Conservation (phyloP, 1,140 invertebrate species). For the Holcopasites calliopsidis region DNA sequence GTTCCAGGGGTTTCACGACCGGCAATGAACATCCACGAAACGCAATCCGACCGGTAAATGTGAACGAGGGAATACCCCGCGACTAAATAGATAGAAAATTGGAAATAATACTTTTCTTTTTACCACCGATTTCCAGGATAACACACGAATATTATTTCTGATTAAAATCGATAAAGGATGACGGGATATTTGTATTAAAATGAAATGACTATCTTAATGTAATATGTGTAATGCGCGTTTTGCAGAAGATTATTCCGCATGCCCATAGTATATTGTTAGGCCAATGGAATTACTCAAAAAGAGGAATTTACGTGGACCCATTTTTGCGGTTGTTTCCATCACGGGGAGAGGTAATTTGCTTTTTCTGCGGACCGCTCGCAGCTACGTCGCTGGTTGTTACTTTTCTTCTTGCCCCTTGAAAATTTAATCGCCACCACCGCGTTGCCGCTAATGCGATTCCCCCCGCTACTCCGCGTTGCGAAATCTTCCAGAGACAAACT, state of each 20-base stretch:
- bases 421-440: constrained; percentile 71
- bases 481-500: constrained; percentile 15
- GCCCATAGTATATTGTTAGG: too few relatives aligned
- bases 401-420: constrained; percentile 49
- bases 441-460: constrained; percentile 69
- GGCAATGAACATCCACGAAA: background rate
- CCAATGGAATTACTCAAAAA: too few relatives aligned
- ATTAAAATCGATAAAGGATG: too few relatives aligned
- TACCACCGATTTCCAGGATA: constrained; percentile 36
- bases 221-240: too few relatives aligned
- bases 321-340: constrained; percentile 26
- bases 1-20: background rate
- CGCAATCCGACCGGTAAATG: background rate
- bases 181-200: too few relatives aligned
- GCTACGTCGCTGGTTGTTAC: constrained; percentile 19
- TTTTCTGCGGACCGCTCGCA: constrained; percentile 49
- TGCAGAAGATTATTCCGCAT: too few relatives aligned
- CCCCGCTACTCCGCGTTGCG: constrained; percentile 6
- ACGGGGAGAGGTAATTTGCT: constrained; percentile 68
- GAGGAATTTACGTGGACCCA: too few relatives aligned
- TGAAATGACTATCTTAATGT: too few relatives aligned
- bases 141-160: too few relatives aligned
- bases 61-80: background rate
- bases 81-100: background rate
- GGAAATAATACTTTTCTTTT: background rate